Conservation (phyloP, 2,888 invertebrate genomes). For the Norana najaformis region DNA sequence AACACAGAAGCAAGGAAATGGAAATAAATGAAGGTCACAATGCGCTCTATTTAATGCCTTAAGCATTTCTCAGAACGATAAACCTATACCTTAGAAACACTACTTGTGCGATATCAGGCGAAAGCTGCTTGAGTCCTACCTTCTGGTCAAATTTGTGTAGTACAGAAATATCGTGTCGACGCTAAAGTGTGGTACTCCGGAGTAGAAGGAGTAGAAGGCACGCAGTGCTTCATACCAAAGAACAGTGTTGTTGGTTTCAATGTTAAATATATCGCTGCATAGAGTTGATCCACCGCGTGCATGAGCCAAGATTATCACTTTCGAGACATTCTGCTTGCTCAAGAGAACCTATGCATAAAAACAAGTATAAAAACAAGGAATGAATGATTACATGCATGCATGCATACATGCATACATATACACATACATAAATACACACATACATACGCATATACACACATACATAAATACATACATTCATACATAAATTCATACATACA, state of each 20-base stretch:
- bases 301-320: constrained; percentile 19
- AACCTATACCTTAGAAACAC: no score
- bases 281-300: constrained; percentile 3
- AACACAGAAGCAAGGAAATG: no score
- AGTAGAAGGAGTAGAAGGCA: constrained; percentile 15
- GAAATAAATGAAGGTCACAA: not conserved
- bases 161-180: not conserved
- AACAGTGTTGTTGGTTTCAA: not conserved
- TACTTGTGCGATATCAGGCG: not conserved
- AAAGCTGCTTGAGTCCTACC: not conserved
- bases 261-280: constrained; percentile 9
- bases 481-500: no score
- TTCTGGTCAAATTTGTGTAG: not conserved
- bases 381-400: no score
- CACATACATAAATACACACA: no score
- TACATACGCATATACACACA: no score
- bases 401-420: no score
- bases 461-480: no score
- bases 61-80: no score
- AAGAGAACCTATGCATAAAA: not conserved
- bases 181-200: not conserved
- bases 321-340: not conserved
- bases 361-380: no score
- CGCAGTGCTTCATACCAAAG: constrained; percentile 14
- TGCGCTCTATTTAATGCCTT: not conserved